A percentile compares a stretch with the other conserved stretches of the same genome.
phyloP scores from a whole-genome alignment of 2,797 vertebrate genomes.

The Pipistrellus pygmaeus region DNA sequence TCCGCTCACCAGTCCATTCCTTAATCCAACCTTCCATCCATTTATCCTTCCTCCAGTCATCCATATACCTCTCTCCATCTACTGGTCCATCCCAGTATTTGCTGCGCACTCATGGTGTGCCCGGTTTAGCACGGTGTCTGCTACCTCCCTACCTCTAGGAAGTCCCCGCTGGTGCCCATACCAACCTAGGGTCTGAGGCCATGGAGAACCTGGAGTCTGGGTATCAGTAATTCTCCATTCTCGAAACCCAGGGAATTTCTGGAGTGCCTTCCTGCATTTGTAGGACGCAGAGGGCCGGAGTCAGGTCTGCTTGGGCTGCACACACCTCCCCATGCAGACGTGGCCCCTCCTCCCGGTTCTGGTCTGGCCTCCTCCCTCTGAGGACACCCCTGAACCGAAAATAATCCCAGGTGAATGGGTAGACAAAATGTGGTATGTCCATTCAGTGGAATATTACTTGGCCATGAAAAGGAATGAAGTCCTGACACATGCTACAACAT shows the following conservation, averaged over 20 bases:
- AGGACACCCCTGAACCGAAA: neutral
- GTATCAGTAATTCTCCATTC: neutral
- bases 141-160: neutral
- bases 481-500: neutral
- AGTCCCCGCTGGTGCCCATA: neutral
- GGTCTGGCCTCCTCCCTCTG: neutral
- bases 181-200: neutral
- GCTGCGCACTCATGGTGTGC: neutral
- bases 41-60: neutral
- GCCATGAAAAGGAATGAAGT: neutral
- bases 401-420: neutral
- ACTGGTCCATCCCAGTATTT: neutral
- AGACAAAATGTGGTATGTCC: neutral
- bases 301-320: neutral
- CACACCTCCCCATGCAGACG: neutral
- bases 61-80: neutral
- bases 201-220: neutral
- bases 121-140: too few species aligned
- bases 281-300: neutral
- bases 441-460: neutral
- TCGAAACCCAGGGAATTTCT: neutral
- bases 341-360: neutral
- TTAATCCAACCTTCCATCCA: accelerated
- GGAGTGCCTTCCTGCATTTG: neutral
- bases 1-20: neutral